These are phyloP conservation scores for Cheirogaleus medius DNA, from an alignment of 2,113 vertebrate species.

Conservation along the genomic window DNA sequence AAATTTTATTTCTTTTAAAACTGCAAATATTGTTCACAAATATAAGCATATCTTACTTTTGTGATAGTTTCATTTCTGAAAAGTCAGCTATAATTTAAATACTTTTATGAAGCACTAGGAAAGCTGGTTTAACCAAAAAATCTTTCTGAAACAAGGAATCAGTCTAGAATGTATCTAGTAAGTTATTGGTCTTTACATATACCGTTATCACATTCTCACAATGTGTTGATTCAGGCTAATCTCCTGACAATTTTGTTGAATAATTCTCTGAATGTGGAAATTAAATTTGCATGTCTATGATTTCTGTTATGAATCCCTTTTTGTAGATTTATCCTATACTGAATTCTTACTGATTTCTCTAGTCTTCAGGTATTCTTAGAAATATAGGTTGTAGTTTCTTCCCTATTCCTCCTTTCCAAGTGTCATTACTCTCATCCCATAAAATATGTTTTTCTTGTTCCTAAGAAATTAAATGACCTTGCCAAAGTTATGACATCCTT, in stretches of 20 bases:
- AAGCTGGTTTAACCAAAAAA: not conserved
- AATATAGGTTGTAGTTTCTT: not conserved
- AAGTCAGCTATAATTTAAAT: not conserved
- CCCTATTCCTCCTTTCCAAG: not conserved
- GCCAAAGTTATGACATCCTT: not conserved
- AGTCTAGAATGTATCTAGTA: not conserved
- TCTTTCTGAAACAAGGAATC: not conserved
- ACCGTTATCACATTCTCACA: not conserved
- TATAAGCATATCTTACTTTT: not conserved
- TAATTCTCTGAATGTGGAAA: not conserved
- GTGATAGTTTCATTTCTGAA: not conserved
- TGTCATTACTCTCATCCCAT: not conserved
- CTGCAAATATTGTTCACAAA: not conserved
- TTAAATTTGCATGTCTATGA: not conserved
- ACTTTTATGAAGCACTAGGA: not conserved
- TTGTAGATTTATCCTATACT: not conserved
- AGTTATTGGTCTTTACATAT: not conserved
- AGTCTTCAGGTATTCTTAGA: not conserved
- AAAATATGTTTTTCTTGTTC: not conserved
- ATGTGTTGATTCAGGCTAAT: not conserved
- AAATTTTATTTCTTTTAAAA: constrained; percentile 26
- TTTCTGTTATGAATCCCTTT: not conserved
- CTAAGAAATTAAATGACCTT: constrained; percentile 48
- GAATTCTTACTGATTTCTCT: not conserved
- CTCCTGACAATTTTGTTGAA: not conserved